Conservation (phyloP, 2,888 invertebrate genomes). For the Andrena marginata region DNA sequence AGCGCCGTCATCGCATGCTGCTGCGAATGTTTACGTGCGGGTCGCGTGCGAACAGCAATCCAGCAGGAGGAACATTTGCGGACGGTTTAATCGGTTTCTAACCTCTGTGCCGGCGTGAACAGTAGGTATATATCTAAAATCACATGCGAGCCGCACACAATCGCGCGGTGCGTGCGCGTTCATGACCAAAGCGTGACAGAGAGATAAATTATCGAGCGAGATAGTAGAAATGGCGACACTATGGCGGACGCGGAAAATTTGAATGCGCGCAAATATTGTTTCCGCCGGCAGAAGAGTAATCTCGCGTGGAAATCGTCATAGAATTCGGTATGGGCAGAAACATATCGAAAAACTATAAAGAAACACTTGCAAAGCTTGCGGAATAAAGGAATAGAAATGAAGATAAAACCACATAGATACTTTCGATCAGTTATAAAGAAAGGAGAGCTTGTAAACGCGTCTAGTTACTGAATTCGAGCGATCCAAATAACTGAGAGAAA, state of each 20-base stretch:
- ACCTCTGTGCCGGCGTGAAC: constrained; percentile 39
- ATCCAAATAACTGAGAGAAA: constrained; percentile 50
- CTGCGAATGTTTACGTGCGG: constrained; percentile 10
- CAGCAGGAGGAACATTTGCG: constrained; percentile 6
- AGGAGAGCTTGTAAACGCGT: too few relatives aligned
- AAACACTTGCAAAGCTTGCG: too few relatives aligned
- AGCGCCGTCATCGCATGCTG: constrained; percentile 75
- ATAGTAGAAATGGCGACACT: background rate
- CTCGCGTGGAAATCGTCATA: background rate
- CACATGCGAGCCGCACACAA: background rate
- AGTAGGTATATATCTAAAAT: background rate
- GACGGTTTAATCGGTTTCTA: constrained; percentile 22
- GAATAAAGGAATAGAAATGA: too few relatives aligned
- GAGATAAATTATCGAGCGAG: background rate
- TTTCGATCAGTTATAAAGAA: too few relatives aligned
- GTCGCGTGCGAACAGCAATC: constrained; percentile 6
- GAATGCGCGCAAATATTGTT: constrained; percentile 16
- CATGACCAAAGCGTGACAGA: background rate
- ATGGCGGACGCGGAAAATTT: constrained; percentile 44
- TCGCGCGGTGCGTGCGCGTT: background rate
- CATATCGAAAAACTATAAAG: too few relatives aligned
- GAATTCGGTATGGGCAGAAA: too few relatives aligned
- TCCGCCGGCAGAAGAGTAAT: background rate
- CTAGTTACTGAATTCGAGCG: constrained; percentile 2
- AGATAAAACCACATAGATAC: too few relatives aligned